Evolutionary conservation across 2,888 invertebrate genomes (phyloP), one percentile per base, ranked within the genome.

Genomic region (Prosapia bicincta): DNA sequence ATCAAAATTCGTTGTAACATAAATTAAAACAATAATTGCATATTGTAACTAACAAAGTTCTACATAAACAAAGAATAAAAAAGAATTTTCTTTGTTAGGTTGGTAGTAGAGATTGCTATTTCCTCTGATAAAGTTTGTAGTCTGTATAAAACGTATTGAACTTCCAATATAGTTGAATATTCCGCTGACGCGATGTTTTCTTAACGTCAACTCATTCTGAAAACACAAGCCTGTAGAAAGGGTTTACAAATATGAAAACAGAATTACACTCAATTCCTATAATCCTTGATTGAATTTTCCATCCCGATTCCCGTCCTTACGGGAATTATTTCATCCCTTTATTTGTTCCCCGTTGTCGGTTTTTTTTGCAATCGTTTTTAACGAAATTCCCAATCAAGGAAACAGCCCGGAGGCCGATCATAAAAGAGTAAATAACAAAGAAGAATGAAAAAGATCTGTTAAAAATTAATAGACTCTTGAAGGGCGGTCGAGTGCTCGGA

Each of bases 181-280:
- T 54, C 54, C n/a, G 13, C 54, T 9, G 20, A 54, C 13, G 7
- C 54, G 54, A 20, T 54, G 54, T 54, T 54, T 54, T 54, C 54
- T 54, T 54, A 54, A 54, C 54, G 13, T 54, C 54, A 54, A 54
- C 54, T 54, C 54, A 20, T 54, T 54, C 20, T 54, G 54, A 54
- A 54, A 54, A 54, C 54, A 10, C 54, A 20, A 54, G 1, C 54
- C 2, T 7, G 3, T 3, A 6, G 13, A 54, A 54, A 54, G 54
- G 54, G 54, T 54, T 54, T 54, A 54, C 54, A 54, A 54, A 54
- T 54, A 54, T 54, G 54, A 54, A 54, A 54, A 54, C 54, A 54
- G 54, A 54, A 54, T 54, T 54, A 54, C 54, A 54, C 9, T 20
- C 54, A 54, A 54, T 54, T 54, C 54, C 54, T 54, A 54, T 54